Evolutionary conservation across 1,140 invertebrate species (phyloP).

Genomic region (Drosophila watanabei): DNA sequence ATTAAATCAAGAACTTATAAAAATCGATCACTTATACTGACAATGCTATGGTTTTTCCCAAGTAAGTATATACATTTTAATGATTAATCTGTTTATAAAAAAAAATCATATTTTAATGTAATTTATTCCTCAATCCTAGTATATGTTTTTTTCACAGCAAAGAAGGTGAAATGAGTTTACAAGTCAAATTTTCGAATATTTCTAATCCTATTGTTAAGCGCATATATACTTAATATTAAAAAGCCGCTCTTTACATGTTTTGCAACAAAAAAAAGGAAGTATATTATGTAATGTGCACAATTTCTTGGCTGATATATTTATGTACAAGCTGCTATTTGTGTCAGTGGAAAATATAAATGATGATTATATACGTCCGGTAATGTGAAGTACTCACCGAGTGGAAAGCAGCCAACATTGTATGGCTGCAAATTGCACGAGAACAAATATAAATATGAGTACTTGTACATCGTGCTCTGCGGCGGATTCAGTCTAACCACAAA

Average conservation of each 20-base stretch:
- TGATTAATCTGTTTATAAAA: background rate
- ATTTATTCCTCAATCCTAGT: background rate
- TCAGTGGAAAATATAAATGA: conserved; percentile 37
- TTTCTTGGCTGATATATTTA: background rate
- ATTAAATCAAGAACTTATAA: background rate
- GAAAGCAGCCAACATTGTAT: conserved; percentile 51
- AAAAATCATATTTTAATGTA: background rate
- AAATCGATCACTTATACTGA: background rate
- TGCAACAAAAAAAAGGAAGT: background rate
- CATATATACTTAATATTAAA: background rate
- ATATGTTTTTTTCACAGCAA: background rate
- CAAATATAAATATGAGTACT: conserved; percentile 50
- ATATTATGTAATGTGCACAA: background rate
- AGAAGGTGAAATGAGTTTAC: background rate
- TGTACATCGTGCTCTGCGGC: conserved; percentile 45
- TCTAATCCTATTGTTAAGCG: background rate
- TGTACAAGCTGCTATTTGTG: conserved; percentile 18
- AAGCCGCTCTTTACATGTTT: background rate
- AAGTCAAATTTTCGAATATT: background rate
- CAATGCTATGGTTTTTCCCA: background rate
- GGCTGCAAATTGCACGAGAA: conserved; percentile 50
- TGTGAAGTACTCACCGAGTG: conserved; percentile 31
- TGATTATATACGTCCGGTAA: conserved; percentile 45
- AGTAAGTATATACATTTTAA: background rate
- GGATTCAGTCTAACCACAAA: conserved; percentile 55